Percentiles rank a stretch among this genome's conserved stretches.
phyloP scores from a whole-genome alignment of 2,888 invertebrate species.

The Phanerotoma sp. region DNA sequence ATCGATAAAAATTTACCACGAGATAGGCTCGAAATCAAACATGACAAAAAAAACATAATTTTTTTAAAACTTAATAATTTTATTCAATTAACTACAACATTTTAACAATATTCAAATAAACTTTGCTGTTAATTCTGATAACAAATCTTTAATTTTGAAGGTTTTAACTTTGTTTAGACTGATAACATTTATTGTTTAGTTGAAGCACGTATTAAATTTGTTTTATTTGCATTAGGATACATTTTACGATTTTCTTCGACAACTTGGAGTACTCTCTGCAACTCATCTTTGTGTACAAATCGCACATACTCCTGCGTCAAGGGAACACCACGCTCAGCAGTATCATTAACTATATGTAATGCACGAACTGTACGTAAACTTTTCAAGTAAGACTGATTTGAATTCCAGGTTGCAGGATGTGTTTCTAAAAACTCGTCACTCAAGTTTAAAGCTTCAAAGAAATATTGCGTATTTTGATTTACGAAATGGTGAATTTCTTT shows the following conservation, averaged over 20 bases:
- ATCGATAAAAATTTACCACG: slow-evolving; percentile 1
- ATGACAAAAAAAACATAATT: background rate
- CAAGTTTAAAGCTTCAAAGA: background rate
- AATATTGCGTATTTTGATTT: background rate
- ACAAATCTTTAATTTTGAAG: background rate
- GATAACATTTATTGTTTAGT: background rate
- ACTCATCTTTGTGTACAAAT: background rate
- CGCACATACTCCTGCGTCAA: background rate
- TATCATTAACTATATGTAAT: background rate
- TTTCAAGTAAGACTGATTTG: background rate
- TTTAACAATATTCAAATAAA: background rate
- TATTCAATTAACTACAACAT: background rate
- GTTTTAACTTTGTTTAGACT: background rate
- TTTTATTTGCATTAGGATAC: background rate
- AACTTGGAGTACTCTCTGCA: background rate
- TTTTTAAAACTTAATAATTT: background rate
- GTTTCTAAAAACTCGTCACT: background rate
- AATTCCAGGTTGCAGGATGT: slow-evolving; percentile 3
- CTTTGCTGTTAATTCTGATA: background rate
- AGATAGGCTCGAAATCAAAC: background rate
- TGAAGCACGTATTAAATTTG: background rate
- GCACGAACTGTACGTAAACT: background rate
- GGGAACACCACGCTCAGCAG: background rate
- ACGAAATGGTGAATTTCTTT: slow-evolving; percentile 6
- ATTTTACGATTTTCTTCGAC: background rate